Evolutionary conservation across 1,140 invertebrate genomes (phyloP).

Genomic region (roundworm (Caenorhabditis elegans)): DNA sequence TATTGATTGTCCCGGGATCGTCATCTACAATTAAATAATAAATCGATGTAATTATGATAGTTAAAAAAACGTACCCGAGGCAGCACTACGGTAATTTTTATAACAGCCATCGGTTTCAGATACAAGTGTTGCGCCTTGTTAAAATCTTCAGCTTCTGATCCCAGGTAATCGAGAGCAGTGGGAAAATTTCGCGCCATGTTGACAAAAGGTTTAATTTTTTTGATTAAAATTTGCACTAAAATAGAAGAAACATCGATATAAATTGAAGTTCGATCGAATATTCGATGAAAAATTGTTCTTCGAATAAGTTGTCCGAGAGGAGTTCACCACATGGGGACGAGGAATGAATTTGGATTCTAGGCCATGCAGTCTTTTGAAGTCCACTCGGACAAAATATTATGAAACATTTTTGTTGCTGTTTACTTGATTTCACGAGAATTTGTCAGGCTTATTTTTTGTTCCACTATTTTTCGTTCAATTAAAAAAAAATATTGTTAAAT

Average conservation of each 20-base stretch:
- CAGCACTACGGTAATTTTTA: constrained; percentile 30
- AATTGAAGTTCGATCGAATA: too few species aligned
- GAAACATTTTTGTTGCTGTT: too few species aligned
- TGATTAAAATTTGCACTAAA: too few species aligned
- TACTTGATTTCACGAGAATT: too few species aligned
- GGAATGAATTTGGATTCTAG: background rate
- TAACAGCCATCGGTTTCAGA: constrained; percentile 31
- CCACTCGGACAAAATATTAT: background rate
- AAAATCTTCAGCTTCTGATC: constrained; percentile 22
- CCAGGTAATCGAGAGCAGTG: background rate
- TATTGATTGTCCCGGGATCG: constrained; percentile 38
- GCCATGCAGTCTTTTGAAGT: background rate
- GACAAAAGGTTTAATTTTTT: too few species aligned
- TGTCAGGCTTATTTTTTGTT: too few species aligned
- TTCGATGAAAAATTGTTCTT: too few species aligned
- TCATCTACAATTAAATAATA: constrained; percentile 20
- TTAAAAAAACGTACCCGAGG: constrained; percentile 9
- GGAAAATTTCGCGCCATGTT: background rate
- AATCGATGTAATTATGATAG: background rate
- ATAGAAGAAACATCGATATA: too few species aligned
- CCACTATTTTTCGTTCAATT: too few species aligned
- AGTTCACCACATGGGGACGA: background rate
- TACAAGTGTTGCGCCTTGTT: constrained; percentile 23
- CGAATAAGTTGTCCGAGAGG: background rate
- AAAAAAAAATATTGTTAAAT: too few species aligned